Evolutionary conservation across 1,140 invertebrate species (phyloP).

Genomic region (Brachystomella parvula): DNA sequence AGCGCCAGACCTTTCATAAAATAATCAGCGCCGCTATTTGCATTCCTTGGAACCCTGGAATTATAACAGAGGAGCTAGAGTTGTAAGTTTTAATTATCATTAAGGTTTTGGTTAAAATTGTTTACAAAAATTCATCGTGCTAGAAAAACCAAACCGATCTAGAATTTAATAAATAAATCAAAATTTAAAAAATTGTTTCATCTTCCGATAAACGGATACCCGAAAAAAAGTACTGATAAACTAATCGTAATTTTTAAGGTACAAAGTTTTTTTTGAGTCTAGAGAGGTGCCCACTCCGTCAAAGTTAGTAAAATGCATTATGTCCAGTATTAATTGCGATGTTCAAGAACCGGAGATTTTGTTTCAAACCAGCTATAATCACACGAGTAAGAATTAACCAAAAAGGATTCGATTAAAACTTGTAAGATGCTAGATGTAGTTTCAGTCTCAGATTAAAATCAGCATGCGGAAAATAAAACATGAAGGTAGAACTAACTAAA

Average conservation of each 20-base stretch:
- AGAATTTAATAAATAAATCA: not conserved
- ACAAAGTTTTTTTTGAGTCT: not conserved
- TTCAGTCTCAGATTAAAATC: not conserved
- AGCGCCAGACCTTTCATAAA: too few relatives aligned
- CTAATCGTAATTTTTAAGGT: not conserved
- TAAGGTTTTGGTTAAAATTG: too few relatives aligned
- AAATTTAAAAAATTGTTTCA: not conserved
- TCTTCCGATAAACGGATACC: not conserved
- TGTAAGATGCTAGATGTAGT: not conserved
- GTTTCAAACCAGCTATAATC: not conserved
- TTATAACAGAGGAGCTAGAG: too few relatives aligned
- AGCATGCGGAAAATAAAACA: not conserved
- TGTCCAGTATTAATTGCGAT: not conserved
- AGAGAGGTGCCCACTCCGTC: not conserved
- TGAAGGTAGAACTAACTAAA: too few relatives aligned
- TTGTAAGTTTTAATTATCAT: too few relatives aligned
- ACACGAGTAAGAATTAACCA: not conserved
- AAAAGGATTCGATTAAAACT: not conserved
- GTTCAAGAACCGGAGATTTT: not conserved
- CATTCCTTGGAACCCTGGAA: too few relatives aligned
- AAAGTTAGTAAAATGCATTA: not conserved
- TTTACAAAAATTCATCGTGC: too few relatives aligned
- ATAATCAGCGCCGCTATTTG: too few relatives aligned
- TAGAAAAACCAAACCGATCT: not conserved
- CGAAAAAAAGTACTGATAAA: not conserved